Evolutionary conservation across 2,113 vertebrate genomes (phyloP).

Genomic region (Craseonycteris thonglongyai): DNA sequence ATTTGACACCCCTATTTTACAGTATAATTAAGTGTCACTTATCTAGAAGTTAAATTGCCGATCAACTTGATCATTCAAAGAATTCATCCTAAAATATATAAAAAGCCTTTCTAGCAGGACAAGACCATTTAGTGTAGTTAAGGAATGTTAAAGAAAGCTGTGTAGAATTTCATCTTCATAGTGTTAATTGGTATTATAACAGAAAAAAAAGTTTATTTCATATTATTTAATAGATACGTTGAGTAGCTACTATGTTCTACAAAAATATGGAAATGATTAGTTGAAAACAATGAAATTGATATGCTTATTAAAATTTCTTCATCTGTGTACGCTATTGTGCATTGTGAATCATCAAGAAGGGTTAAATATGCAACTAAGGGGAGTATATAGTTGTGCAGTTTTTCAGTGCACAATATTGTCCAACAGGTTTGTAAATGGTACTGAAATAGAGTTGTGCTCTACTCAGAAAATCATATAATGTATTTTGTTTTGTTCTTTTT

Average conservation of each 20-base stretch:
- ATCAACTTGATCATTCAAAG: neutral
- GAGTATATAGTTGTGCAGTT: too few relatives aligned
- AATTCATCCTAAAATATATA: neutral
- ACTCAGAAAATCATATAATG: neutral
- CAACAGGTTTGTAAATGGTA: neutral
- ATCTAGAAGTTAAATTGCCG: neutral
- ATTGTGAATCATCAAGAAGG: neutral
- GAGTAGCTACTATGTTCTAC: neutral
- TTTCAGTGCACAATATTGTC: neutral
- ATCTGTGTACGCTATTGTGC: neutral
- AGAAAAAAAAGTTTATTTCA: neutral
- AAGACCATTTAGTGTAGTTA: neutral
- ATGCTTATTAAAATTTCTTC: neutral
- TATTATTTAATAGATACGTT: neutral
- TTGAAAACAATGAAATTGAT: neutral
- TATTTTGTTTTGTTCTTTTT: neutral
- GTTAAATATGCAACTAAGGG: neutral
- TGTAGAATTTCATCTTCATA: neutral
- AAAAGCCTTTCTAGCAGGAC: neutral
- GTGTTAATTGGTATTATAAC: neutral
- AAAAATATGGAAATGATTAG: neutral
- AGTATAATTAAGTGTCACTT: neutral
- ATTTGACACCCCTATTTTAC: too few relatives aligned
- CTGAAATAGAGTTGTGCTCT: neutral
- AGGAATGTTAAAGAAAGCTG: neutral